These are phyloP conservation scores for Centropus bengalensis DNA, from an alignment of 2,113 vertebrate genomes.

Conservation along the genomic window DNA sequence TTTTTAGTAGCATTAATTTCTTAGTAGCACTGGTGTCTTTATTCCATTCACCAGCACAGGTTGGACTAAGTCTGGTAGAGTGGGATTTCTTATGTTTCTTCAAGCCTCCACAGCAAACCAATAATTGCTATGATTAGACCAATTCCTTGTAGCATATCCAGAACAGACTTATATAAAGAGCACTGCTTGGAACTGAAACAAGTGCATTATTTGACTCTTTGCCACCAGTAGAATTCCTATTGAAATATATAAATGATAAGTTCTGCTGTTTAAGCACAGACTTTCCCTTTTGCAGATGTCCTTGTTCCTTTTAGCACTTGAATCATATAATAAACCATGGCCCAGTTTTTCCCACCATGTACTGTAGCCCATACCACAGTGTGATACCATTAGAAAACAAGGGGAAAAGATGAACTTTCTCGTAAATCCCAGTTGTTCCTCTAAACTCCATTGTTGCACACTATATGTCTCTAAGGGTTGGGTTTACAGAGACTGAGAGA, in stretches of 20 bases:
- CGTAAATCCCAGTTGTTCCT: neutral
- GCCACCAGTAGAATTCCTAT: neutral
- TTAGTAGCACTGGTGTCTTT: neutral
- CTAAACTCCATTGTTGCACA: neutral
- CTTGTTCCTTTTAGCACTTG: neutral
- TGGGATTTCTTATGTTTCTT: neutral
- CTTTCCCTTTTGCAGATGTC: neutral
- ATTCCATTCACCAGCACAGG: neutral
- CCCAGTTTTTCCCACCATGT: neutral
- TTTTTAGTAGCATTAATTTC: neutral
- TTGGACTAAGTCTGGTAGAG: neutral
- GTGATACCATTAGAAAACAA: neutral
- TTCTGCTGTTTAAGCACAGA: neutral
- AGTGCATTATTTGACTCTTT: neutral
- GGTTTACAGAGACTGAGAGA: neutral
- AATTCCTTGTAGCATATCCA: neutral
- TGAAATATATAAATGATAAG: neutral
- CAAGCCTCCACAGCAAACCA: neutral
- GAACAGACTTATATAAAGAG: neutral
- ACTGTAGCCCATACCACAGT: neutral
- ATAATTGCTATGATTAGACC: neutral
- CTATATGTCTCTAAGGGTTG: fast-evolving
- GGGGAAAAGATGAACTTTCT: neutral
- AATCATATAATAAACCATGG: neutral
- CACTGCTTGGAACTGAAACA: neutral